Percentiles rank a stretch among this genome's conserved stretches.
Evolutionary conservation across 2,797 vertebrate species (phyloP).

Genomic region (Rhinoraja longicauda): DNA sequence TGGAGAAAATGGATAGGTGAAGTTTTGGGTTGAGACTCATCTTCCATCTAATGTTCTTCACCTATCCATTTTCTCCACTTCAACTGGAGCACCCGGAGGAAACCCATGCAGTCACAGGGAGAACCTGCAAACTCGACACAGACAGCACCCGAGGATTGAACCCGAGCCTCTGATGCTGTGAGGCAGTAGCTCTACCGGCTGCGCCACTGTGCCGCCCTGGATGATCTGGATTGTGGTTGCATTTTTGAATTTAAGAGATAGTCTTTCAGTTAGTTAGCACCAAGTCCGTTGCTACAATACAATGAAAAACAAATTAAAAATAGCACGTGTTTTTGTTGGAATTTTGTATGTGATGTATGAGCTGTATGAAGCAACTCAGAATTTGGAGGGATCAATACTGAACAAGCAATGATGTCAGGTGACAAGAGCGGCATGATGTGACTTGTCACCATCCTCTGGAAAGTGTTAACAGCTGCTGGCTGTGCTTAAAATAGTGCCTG

Average conservation of each 20-base stretch:
- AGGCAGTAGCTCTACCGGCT: no score
- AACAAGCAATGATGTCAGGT: conserved; percentile 15
- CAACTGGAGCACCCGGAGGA: no score
- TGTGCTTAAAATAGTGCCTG: conserved; percentile 34
- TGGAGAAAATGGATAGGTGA: no score
- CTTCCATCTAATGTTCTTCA: no score
- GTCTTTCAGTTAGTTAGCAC: neutral
- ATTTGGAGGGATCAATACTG: neutral
- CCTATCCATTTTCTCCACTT: no score
- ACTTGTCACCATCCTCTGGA: conserved; percentile 17
- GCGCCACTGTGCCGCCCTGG: no score
- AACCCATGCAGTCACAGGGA: no score
- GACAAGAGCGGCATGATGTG: neutral
- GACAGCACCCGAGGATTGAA: no score
- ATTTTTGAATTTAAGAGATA: neutral
- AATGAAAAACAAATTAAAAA: neutral
- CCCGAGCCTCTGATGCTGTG: no score
- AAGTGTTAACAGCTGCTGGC: conserved; percentile 36
- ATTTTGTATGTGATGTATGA: neutral
- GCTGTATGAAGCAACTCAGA: neutral
- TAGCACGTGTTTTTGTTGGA: neutral
- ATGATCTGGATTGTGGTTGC: neutral
- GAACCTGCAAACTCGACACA: no score
- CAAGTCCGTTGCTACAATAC: neutral
- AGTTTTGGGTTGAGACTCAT: no score